Evolutionary conservation across 2,113 vertebrate genomes (phyloP), one percentile per base, ranked within the genome.

Genomic region (Tachuris rubrigastra): DNA sequence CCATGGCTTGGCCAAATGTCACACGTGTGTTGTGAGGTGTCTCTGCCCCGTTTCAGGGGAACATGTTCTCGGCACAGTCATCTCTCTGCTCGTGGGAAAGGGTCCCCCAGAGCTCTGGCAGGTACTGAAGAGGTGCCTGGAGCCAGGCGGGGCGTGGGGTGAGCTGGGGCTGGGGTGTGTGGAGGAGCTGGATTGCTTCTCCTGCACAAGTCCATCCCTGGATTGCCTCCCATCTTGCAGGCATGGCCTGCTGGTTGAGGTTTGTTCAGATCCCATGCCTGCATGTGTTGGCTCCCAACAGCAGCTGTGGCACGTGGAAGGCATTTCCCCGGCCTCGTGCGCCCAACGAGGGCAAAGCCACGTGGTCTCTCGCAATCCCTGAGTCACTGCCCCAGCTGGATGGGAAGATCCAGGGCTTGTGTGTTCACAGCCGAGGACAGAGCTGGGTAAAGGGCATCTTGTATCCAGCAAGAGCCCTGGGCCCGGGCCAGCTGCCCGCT

Each of bases 211-310:
- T 30, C 89, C 42, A 9, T 5, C 20, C 53, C 23, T 50, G 37
- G 5, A 1, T n/a, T 10, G 4, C 42, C 44, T 52, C 24, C 23
- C 28, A 8, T 8, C 47, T 47, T 47, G 30, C 14, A 4, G 53
- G 17, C 1, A 2, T 24, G 28, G 66, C 75, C 76, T 1, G 7
- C 76, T 1, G 7, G 2, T 2, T 8, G 30, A 71, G 27, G 7
- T 3, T 11, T 41, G 52, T 24, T 58, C 4, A 2, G 15, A 3
- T 44, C 16, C 69, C 5, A 0, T 4, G 17, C 3, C 8, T 5
- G 30, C 21, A 23, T 22, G 25, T 4, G 12, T 8, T 76, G 56
- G 7, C 18, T 77, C 24, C 60, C 0, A 0, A 0, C 2, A 1
- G 75, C 25, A 17, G 77, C 66, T 20, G 39, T 4, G 11, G 23